Conservation (phyloP, 2,113 vertebrate species). For the Catharus bicknelli region DNA sequence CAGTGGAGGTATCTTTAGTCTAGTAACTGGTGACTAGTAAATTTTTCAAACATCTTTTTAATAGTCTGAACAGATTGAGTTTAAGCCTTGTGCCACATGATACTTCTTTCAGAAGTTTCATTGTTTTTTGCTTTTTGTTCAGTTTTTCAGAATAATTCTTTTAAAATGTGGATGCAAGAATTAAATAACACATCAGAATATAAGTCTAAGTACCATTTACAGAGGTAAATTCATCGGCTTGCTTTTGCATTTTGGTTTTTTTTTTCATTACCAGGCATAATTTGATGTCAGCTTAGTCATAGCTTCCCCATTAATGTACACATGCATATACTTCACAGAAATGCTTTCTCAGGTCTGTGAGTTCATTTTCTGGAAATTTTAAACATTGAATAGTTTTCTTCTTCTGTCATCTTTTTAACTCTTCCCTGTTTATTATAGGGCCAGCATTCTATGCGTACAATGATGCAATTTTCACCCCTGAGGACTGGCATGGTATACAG, state of each 20-base stretch:
- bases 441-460: conserved; percentile 94
- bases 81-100: neutral
- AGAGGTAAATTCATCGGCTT: neutral
- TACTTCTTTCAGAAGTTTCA: neutral
- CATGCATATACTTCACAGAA: neutral
- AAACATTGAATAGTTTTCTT: neutral
- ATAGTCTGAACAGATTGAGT: neutral
- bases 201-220: neutral
- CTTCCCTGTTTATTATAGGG: conserved; percentile 67
- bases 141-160: neutral
- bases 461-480: conserved; percentile 89
- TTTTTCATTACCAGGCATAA: neutral
- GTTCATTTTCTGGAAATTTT: neutral
- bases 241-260: neutral
- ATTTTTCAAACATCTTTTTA: neutral
- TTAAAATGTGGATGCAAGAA: neutral
- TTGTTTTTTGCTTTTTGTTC: conserved; percentile 1
- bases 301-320: neutral
- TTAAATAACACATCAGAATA: neutral
- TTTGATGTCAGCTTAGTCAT: neutral
- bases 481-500: conserved; percentile 98
- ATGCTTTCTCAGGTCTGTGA: neutral
- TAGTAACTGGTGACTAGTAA: neutral
- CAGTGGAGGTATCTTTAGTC: neutral
- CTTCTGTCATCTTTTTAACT: neutral